Evolutionary conservation across 2,797 vertebrate species (phyloP), one percentile per base, ranked within the genome.

Genomic region (Hemibagrus guttatus): DNA sequence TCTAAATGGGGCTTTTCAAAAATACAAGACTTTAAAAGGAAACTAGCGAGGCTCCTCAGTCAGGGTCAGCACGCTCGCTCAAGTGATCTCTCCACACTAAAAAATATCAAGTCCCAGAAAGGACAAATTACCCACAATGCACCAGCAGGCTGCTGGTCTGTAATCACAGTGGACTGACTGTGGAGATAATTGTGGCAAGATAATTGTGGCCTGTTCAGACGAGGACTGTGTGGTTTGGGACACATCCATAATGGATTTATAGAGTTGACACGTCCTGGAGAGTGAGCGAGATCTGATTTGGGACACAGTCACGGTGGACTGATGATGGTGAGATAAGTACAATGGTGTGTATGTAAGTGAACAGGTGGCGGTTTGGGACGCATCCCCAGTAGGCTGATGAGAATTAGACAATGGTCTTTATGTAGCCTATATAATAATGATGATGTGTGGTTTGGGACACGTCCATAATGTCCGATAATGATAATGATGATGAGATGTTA

Each of bases 11-110:
- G 79, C 39, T 46, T 81, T 80, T 42, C 12, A 63, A 71, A 85
- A 80, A 85, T 17, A 42, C 52, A 64, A 35, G 49, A 0, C n/a
- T 64, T 78, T 85, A 83, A 58, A 79, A 85, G 46, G 59, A 78
- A 78, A 68, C 74, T 52, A 66, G 61, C 49, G 9, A 31, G 61
- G 39, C 74, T 76, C 63, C 39, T 35, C 61, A 9, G n/a, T n/a
- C 52, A 69, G 84, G 35, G 11, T 69, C 39, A 63, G 83, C 2
- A 54, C 13, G 12, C 72, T 54, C 66, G 49, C 71, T 54, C 14
- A 11, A 75, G 46, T 17, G 46, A 75, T 75, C 72, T 72, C n/a
- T 78, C 17, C 75, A 78, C 28, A 58, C 28, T 78, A 31, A 31
- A 78, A 78, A 28, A 6, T 28, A 58, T 35, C 14, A 56, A 21